Conservation (phyloP, 2,888 invertebrate genomes). For the Dynastes maya region DNA sequence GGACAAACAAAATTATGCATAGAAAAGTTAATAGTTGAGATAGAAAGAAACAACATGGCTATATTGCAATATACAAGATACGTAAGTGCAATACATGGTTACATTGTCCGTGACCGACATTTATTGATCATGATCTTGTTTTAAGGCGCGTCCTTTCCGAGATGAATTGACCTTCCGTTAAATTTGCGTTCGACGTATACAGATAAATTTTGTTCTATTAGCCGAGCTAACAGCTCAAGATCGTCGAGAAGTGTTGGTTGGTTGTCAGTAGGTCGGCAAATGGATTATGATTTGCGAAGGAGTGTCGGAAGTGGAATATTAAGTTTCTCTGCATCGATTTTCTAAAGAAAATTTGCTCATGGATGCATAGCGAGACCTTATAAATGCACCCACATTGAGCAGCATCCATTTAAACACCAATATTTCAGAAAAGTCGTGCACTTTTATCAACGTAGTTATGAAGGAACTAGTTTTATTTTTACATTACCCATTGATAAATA, state of each 20-base stretch:
- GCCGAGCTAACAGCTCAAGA: neutral
- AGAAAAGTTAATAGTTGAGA: too few species aligned
- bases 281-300: constrained; percentile 30
- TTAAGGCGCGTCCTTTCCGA: constrained; percentile 48
- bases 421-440: too few species aligned
- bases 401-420: too few species aligned
- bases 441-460: too few species aligned
- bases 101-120: constrained; percentile 56
- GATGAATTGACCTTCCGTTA: constrained; percentile 40
- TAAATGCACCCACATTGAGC: neutral
- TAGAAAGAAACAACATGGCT: too few species aligned
- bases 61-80: too few species aligned
- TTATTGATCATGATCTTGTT: constrained; percentile 54
- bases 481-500: too few species aligned
- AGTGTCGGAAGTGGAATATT: constrained; percentile 19
- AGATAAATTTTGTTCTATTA: constrained; percentile 32
- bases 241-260: neutral
- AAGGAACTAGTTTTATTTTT: too few species aligned
- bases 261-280: constrained; percentile 14
- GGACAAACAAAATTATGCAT: too few species aligned
- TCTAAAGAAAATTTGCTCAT: constrained; percentile 6
- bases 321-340: constrained; percentile 1
- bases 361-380: neutral
- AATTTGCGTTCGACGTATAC: constrained; percentile 26
- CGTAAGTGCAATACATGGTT: neutral